Evolutionary conservation across 2,797 vertebrate genomes (phyloP), one percentile per base, ranked within the genome.

Genomic region (Schizopygopsis pylzovi): DNA sequence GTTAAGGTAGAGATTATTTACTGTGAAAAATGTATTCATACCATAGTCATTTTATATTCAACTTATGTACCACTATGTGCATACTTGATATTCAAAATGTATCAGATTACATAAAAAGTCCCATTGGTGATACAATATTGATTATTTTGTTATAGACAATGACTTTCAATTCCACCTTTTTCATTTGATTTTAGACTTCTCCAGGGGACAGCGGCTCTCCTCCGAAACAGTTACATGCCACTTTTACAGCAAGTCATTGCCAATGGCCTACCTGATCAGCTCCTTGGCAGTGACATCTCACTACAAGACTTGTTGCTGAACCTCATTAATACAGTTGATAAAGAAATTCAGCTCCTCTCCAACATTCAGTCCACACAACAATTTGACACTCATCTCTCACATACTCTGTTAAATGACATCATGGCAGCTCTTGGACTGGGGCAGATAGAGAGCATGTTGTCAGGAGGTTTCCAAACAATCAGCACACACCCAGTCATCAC

Each of bases 191-290:
- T 7, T 76, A 96, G 96, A 75, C 89, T 2, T 82, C 90, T 96
- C 79, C 93, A 93, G 88, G 95, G 94, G 89, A 88, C 91, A 20
- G 82, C 93, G 47, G 88, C 84, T 88, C 80, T 96, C 67, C 75
- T 96, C 47, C 91, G 95, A 80, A 59, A 89, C 59, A 37, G 84
- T 39, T 90, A 86, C 43, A 88, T 45, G 65, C 61, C n/a, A n/a
- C 79, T 39, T 80, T 59, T 56, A 37, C 68, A 86, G 20, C 81
- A 43, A 56, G 77, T 82, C 79, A 75, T 70, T 49, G 6, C 6
- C 81, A 86, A 25, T 70, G 79, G 61, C 91, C 81, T 68, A 71
- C 65, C 86, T 85, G 61, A 3, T 28, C 78, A 87, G 65, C 82
- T 92, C 67, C 52, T 87, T 79, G 90, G 76, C 33, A 90, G 88